Conservation (phyloP, 2,888 invertebrate species). For the Caenorhabditis sp. region DNA sequence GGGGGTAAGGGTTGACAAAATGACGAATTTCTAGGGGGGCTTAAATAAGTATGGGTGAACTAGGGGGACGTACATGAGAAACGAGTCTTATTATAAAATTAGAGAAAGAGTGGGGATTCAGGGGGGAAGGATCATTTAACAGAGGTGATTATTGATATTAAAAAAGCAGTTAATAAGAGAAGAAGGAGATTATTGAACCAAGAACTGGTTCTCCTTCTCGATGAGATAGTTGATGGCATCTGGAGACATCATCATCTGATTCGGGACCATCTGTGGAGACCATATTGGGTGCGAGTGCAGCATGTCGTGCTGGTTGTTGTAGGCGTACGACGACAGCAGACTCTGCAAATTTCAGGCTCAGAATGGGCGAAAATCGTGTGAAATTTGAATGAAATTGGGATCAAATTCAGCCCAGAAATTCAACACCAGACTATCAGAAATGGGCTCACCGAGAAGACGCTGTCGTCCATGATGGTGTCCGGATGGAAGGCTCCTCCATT, state of each 20-base stretch:
- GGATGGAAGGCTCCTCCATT: background rate
- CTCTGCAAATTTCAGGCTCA: background rate
- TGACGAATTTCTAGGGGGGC: no score
- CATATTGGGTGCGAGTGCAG: constrained; percentile 61
- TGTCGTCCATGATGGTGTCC: background rate
- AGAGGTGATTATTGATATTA: no score
- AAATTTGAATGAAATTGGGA: background rate
- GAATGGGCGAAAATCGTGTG: no score
- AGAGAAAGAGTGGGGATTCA: no score
- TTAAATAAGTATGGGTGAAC: no score
- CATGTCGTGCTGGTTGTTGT: constrained; percentile 44
- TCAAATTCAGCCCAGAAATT: no score
- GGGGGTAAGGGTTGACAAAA: no score
- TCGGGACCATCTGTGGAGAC: constrained; percentile 27
- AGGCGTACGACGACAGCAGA: constrained; percentile 16
- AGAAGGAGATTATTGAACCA: constrained; percentile 8
- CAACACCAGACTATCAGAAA: no score
- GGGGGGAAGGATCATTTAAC: no score
- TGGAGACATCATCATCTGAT: constrained; percentile 8
- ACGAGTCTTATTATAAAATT: no score
- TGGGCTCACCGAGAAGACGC: background rate
- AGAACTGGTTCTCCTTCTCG: constrained; percentile 28
- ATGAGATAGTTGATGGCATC: background rate
- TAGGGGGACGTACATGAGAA: no score
- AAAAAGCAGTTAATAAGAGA: background rate